phyloP scores from a whole-genome alignment of 2,113 vertebrate genomes.

The Erythrolamprus reginae region DNA sequence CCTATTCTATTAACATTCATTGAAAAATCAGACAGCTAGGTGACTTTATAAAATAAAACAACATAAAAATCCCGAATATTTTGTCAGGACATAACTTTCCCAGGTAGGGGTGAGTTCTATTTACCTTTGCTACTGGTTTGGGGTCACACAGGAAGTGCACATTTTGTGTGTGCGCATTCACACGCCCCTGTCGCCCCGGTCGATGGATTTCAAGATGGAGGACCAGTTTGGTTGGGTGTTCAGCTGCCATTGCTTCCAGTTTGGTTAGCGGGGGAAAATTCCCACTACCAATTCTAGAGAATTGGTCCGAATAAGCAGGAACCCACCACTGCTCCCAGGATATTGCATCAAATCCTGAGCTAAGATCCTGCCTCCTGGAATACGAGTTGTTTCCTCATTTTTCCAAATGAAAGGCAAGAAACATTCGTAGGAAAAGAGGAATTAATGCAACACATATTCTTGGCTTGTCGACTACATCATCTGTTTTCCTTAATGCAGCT shows the following conservation, averaged over 20 bases:
- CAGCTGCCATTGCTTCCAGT: no score
- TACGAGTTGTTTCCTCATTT: not conserved
- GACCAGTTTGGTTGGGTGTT: no score
- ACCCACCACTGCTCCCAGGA: not conserved
- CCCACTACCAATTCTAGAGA: no score
- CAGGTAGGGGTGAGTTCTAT: not conserved
- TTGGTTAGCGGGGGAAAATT: no score
- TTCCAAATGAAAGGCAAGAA: not conserved
- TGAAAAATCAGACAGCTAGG: not conserved
- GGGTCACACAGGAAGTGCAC: no score
- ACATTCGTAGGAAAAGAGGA: not conserved
- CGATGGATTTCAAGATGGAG: no score
- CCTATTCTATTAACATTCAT: not conserved
- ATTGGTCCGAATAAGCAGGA: no score
- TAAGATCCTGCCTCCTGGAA: not conserved
- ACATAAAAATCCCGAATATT: not conserved
- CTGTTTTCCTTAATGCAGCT: not conserved
- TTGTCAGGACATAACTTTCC: not conserved
- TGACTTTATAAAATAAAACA: not conserved
- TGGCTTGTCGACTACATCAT: not conserved
- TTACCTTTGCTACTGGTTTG: no score
- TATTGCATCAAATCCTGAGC: not conserved
- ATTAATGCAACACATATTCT: not conserved
- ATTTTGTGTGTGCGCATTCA: no score
- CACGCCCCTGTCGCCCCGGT: no score